phyloP scores from a whole-genome alignment of 1,140 invertebrate species.

The Calliphora vicina region DNA sequence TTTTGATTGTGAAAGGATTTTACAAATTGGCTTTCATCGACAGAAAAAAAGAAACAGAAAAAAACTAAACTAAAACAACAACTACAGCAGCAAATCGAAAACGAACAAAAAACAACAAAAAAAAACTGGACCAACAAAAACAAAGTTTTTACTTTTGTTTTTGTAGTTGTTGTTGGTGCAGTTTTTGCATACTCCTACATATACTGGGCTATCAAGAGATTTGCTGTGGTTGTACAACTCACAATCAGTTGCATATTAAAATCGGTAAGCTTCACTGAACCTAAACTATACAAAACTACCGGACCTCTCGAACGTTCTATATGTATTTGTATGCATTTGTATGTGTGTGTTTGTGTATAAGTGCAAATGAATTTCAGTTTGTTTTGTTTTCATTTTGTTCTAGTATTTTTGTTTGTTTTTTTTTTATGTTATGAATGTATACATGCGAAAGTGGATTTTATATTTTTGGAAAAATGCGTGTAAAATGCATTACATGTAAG shows the following conservation, averaged over 20 bases:
- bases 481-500: slow-evolving; percentile 10
- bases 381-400: too few relatives aligned
- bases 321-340: neutral
- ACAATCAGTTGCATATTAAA: slow-evolving; percentile 16
- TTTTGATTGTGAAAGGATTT: slow-evolving; percentile 63
- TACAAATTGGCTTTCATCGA: slow-evolving; percentile 50
- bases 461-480: neutral
- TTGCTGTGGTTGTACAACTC: slow-evolving; percentile 7
- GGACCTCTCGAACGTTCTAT: neutral
- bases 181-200: neutral
- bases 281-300: neutral
- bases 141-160: neutral
- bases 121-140: neutral
- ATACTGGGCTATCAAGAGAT: neutral
- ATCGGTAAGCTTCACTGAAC: neutral
- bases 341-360: neutral
- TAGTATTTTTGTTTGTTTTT: neutral
- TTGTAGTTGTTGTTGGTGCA: neutral
- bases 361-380: neutral
- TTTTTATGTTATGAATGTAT: neutral
- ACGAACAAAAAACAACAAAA: slow-evolving; percentile 11
- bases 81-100: slow-evolving; percentile 41
- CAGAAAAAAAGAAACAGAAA: neutral
- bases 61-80: slow-evolving; percentile 42
- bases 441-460: neutral